Conservation (phyloP, 2,797 vertebrate genomes). For the Scomberomorus guttatus region DNA sequence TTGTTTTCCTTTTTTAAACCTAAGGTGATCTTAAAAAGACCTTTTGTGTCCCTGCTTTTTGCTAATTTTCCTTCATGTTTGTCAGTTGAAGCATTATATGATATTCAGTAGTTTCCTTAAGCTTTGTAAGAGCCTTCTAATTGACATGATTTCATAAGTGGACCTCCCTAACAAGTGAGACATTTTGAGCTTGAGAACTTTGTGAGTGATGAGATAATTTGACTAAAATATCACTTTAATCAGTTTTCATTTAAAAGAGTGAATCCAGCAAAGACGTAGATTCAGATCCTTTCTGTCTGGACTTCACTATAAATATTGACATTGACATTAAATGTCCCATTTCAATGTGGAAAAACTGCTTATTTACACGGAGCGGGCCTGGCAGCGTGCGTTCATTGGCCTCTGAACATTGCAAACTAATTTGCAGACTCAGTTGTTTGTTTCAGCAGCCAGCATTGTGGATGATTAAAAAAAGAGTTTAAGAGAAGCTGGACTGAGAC, state of each 20-base stretch:
- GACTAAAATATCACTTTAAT: slow-evolving; percentile 51
- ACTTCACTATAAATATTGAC: slow-evolving; percentile 71
- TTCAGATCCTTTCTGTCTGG: slow-evolving; percentile 35
- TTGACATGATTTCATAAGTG: slow-evolving; percentile 46
- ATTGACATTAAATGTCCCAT: slow-evolving; percentile 75
- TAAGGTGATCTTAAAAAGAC: slow-evolving; percentile 70
- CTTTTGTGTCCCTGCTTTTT: slow-evolving; percentile 57
- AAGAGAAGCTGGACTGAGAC: slow-evolving; percentile 54
- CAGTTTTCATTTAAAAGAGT: slow-evolving; percentile 39
- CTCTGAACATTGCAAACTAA: slow-evolving; percentile 35
- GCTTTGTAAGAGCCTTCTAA: slow-evolving; percentile 68
- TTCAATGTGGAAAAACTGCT: slow-evolving; percentile 65
- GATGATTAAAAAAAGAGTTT: slow-evolving; percentile 7
- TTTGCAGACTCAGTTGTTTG: slow-evolving; percentile 41
- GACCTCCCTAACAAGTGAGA: slow-evolving; percentile 40
- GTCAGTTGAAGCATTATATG: slow-evolving; percentile 63
- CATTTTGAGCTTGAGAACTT: slow-evolving; percentile 53
- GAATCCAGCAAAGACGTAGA: slow-evolving; percentile 45
- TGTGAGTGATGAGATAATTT: slow-evolving; percentile 51
- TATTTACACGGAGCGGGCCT: slow-evolving; percentile 63
- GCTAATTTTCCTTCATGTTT: slow-evolving; percentile 69
- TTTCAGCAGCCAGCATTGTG: slow-evolving; percentile 35
- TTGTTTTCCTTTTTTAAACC: slow-evolving; percentile 33
- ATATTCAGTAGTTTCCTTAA: slow-evolving; percentile 62
- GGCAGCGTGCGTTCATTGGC: slow-evolving; percentile 45